Conservation (phyloP, 2,113 vertebrate species). For the Haliaeetus leucogaster region DNA sequence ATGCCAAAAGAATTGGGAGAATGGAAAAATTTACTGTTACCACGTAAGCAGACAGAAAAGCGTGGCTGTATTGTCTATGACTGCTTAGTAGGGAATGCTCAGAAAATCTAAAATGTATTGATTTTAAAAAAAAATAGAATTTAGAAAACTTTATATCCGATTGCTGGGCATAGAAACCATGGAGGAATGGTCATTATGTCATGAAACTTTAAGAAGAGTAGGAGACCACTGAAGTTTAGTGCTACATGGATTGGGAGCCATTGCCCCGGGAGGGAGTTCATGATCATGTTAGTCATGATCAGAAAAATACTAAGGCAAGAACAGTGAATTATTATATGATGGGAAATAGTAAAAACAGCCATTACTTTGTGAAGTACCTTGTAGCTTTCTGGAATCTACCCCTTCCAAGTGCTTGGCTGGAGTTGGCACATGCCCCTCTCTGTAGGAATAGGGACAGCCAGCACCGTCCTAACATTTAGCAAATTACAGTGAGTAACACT, state of each 20-base stretch:
- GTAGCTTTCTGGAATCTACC: background rate
- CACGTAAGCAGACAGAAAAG: background rate
- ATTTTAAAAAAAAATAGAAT: background rate
- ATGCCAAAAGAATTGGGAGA: background rate
- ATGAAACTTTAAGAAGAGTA: background rate
- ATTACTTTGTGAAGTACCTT: background rate
- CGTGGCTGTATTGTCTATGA: background rate
- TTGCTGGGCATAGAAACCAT: background rate
- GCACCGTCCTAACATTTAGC: background rate
- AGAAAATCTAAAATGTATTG: background rate
- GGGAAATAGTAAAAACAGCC: background rate
- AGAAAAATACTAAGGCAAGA: background rate
- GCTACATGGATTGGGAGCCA: background rate
- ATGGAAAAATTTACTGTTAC: background rate
- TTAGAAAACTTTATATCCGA: background rate
- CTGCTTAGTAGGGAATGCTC: background rate
- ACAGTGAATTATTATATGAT: background rate
- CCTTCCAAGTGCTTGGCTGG: background rate
- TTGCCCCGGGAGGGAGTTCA: background rate
- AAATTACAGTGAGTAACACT: background rate
- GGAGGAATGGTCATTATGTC: background rate
- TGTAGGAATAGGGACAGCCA: background rate
- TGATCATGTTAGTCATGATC: background rate
- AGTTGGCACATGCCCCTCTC: accelerated
- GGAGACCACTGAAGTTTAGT: background rate